Evolutionary conservation across 2,113 vertebrate genomes (phyloP).

Genomic region (Abramis brama): DNA sequence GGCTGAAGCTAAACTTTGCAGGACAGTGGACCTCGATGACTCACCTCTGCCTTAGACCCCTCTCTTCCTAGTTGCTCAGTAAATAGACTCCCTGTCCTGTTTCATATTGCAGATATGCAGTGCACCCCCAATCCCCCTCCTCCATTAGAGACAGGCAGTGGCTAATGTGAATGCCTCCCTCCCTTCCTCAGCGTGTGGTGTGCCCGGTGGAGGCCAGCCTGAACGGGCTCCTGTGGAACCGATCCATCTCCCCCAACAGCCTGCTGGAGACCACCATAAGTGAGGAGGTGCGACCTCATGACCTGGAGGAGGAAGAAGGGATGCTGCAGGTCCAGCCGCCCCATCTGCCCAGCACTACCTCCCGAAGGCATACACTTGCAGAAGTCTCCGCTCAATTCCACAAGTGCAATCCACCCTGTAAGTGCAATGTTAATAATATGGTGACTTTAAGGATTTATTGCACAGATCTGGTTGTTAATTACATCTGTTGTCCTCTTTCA

Average conservation of each 20-base stretch:
- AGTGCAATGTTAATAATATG: constrained; percentile 64
- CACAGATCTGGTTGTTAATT: neutral
- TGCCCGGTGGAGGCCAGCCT: constrained; percentile 84
- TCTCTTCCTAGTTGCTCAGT: constrained; percentile 27
- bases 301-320: constrained; percentile 83
- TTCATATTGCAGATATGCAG: constrained; percentile 51
- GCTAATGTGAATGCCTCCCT: constrained; percentile 36
- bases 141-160: constrained; percentile 44
- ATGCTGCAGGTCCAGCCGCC: constrained; percentile 71
- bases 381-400: constrained; percentile 89
- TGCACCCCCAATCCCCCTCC: constrained; percentile 40
- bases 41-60: neutral
- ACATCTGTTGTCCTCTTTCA: constrained; percentile 55
- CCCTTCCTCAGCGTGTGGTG: constrained; percentile 80
- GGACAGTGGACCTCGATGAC: neutral
- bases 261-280: constrained; percentile 88
- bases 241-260: constrained; percentile 87
- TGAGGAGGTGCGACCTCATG: constrained; percentile 85
- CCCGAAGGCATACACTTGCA: constrained; percentile 90
- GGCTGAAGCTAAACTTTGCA: neutral
- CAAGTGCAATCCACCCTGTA: constrained; percentile 86
- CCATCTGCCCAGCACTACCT: constrained; percentile 76
- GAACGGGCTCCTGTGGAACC: constrained; percentile 81
- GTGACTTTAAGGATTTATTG: neutral
- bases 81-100: constrained; percentile 42